Conservation (phyloP, 64 coral and sea anemone genomes). For the Stylophora pistillata region DNA sequence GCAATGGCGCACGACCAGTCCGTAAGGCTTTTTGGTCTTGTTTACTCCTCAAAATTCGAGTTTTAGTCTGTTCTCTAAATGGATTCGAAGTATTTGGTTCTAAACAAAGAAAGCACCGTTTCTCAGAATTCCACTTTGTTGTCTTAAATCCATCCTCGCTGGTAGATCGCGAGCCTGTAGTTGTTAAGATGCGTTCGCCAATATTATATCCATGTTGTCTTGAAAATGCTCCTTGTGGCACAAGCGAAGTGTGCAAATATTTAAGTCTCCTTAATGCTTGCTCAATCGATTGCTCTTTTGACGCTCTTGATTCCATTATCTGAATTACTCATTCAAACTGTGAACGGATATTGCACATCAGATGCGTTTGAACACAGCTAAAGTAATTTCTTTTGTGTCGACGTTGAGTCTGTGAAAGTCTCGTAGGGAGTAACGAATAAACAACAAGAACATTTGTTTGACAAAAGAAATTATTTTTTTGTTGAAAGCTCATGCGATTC, state of each 20-base stretch:
- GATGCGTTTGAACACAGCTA: background rate
- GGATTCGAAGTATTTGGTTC: background rate
- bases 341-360: background rate
- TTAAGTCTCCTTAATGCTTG: slow-evolving; percentile 60
- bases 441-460: background rate
- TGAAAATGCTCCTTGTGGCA: background rate
- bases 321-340: background rate
- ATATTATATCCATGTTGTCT: background rate
- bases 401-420: background rate
- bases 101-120: slow-evolving; percentile 2
- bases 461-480: background rate
- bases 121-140: background rate
- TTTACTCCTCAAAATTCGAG: background rate
- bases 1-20: slow-evolving; percentile 11
- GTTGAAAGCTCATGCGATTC: background rate
- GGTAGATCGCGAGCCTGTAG: background rate
- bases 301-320: background rate
- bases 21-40: background rate
- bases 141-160: background rate
- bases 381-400: background rate
- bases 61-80: background rate
- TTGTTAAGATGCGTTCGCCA: background rate
- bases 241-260: slow-evolving; percentile 58
- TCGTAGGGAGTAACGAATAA: background rate
- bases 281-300: slow-evolving; percentile 14